These are phyloP conservation scores for Rostratula benghalensis DNA, from an alignment of 2,113 vertebrate genomes.

Conservation along the genomic window DNA sequence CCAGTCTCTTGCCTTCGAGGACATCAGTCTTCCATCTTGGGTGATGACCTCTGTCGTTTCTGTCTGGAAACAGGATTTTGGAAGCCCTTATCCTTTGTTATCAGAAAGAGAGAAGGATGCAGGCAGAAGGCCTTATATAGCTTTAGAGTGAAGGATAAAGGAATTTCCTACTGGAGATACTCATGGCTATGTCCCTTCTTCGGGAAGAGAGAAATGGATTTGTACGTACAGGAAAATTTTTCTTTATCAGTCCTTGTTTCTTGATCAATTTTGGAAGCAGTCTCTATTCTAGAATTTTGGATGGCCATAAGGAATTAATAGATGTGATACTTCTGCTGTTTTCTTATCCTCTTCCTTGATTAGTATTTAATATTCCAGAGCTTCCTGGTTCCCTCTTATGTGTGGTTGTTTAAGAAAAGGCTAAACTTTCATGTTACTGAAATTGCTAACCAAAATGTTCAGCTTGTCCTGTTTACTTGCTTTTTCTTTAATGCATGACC, in stretches of 20 bases:
- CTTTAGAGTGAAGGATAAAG: background rate
- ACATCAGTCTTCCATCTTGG: background rate
- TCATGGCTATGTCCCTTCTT: background rate
- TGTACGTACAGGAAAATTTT: background rate
- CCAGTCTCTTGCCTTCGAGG: background rate
- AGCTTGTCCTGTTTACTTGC: background rate
- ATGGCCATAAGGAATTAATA: background rate
- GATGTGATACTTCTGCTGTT: background rate
- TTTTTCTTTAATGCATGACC: background rate
- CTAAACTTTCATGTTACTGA: background rate
- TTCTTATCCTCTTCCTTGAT: background rate
- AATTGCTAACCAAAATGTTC: background rate
- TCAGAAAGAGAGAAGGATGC: background rate
- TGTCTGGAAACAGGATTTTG: background rate
- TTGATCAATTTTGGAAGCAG: background rate
- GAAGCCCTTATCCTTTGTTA: background rate
- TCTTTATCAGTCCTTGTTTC: background rate
- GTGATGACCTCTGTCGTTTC: background rate
- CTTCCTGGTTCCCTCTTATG: background rate
- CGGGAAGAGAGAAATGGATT: background rate
- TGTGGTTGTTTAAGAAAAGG: background rate
- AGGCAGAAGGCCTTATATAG: background rate
- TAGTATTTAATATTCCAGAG: background rate
- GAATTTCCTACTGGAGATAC: background rate
- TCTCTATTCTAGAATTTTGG: background rate